Evolutionary conservation across 2,113 vertebrate genomes (phyloP).

Genomic region (Donacobius atricapilla): DNA sequence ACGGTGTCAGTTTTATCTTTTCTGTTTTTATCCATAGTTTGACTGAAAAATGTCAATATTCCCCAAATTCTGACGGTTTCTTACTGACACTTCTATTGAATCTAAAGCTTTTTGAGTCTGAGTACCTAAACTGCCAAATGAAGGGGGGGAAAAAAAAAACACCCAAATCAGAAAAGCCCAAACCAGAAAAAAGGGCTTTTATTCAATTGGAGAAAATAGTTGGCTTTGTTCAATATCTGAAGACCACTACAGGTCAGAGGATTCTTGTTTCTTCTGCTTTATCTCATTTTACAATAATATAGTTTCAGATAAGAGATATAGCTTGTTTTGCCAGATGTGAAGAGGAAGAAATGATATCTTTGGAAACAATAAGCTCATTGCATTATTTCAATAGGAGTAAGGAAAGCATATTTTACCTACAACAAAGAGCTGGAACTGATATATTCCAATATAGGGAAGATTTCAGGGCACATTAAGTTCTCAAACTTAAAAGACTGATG

Average conservation of each 20-base stretch:
- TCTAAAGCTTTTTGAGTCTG: not conserved
- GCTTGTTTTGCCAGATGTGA: constrained; percentile 16
- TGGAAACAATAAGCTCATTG: not conserved
- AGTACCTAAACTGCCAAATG: not conserved
- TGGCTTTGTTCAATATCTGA: not conserved
- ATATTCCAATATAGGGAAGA: not conserved
- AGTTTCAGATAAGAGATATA: not conserved
- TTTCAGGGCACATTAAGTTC: not conserved
- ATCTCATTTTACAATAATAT: constrained; percentile 15
- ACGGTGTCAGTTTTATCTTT: not conserved
- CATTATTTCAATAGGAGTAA: not conserved
- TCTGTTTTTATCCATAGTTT: not conserved
- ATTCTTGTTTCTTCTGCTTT: not conserved
- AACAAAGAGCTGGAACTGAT: not conserved
- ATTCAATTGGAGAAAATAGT: not conserved
- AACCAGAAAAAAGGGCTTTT: not conserved
- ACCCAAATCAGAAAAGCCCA: not conserved
- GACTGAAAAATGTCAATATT: constrained; percentile 21
- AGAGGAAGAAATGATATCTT: not conserved
- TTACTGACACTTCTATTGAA: not conserved
- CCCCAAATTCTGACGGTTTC: not conserved
- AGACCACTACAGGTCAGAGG: not conserved
- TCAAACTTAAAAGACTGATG: not conserved
- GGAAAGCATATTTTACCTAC: not conserved
- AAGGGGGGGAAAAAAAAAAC: not conserved